Evolutionary conservation across 92 coral and sea anemone genomes (phyloP).

Genomic region (Epizoanthus stellaris): DNA sequence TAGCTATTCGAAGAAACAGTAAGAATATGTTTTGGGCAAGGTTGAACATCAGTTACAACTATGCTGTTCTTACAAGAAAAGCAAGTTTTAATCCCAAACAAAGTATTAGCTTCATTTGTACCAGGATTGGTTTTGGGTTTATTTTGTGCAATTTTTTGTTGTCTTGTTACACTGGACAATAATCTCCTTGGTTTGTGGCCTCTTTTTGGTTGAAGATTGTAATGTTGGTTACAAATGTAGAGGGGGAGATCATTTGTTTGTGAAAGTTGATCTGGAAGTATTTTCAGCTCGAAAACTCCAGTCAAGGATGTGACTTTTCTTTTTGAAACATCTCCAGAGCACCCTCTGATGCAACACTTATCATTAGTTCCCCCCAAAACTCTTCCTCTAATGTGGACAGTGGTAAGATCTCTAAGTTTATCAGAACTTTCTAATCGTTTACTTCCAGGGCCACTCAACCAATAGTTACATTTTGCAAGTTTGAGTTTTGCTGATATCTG

Average conservation of each 20-base stretch:
- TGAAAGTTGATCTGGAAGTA: not conserved
- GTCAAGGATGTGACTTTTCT: not conserved
- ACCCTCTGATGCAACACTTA: not conserved
- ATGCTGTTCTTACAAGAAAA: not conserved
- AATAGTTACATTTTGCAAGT: too few relatives aligned
- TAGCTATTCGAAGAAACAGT: conserved; percentile 1
- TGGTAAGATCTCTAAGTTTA: not conserved
- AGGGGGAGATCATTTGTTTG: not conserved
- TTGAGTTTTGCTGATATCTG: not conserved
- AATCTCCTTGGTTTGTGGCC: not conserved
- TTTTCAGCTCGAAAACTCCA: not conserved
- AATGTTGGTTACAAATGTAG: not conserved
- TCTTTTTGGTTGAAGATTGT: conserved; percentile 1
- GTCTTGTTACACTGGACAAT: not conserved
- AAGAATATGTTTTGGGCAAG: not conserved
- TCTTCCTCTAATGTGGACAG: not conserved
- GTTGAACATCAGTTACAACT: not conserved
- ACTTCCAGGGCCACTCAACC: not conserved
- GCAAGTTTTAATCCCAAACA: not conserved
- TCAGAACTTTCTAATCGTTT: not conserved
- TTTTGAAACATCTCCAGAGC: not conserved
- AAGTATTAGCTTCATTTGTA: not conserved
- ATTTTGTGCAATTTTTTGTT: not conserved
- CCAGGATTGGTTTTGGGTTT: not conserved
- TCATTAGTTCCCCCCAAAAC: not conserved